These are phyloP conservation scores for Melieria crassipennis DNA, from an alignment of 2,888 invertebrate genomes.

Conservation along the genomic window DNA sequence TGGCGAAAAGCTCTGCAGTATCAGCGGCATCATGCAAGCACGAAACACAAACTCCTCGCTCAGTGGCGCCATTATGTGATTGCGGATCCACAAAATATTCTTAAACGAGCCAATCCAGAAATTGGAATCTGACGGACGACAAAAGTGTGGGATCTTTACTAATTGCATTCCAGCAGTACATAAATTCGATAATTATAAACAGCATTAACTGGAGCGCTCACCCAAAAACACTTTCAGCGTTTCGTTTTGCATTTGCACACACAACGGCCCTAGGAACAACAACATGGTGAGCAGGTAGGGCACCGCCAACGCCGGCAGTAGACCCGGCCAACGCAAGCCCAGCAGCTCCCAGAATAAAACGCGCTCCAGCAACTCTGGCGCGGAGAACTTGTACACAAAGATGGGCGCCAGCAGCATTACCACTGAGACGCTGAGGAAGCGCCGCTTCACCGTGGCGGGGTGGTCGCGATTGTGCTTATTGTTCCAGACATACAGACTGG, in stretches of 20 bases:
- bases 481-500: constrained; percentile 89
- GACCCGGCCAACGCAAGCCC: constrained; percentile 79
- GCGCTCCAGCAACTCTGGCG: constrained; percentile 71
- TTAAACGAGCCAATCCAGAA: constrained; percentile 78
- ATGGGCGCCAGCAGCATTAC: constrained; percentile 84
- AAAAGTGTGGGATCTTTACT: neutral
- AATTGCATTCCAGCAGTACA: neutral
- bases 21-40: constrained; percentile 92
- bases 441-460: constrained; percentile 85
- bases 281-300: constrained; percentile 83
- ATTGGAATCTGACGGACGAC: constrained; percentile 70
- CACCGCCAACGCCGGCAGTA: constrained; percentile 76
- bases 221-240: constrained; percentile 76
- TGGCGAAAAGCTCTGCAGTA: constrained; percentile 83
- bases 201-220: constrained; percentile 55
- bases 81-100: constrained; percentile 86
- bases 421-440: constrained; percentile 86
- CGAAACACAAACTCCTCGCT: constrained; percentile 97
- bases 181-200: neutral
- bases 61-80: constrained; percentile 89
- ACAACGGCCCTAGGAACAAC: constrained; percentile 85
- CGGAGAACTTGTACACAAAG: constrained; percentile 78
- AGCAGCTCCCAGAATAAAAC: constrained; percentile 75
- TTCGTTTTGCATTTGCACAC: constrained; percentile 76
- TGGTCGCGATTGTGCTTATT: constrained; percentile 84